Evolutionary conservation across 2,113 vertebrate species (phyloP), one percentile per base, ranked within the genome.

Genomic region (Marmota monax): DNA sequence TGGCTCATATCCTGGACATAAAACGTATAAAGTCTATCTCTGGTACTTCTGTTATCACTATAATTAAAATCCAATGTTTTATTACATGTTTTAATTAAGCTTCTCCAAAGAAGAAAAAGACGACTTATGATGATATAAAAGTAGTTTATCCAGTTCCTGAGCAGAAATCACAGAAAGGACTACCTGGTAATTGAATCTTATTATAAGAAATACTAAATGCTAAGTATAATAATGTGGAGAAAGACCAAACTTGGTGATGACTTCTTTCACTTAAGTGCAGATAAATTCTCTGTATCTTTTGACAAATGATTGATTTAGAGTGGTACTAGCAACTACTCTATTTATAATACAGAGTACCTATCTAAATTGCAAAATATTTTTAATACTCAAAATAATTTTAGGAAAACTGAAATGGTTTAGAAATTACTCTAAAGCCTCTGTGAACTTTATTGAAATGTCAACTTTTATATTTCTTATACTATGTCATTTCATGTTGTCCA

Each of bases 61-160:
- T 61, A 34, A 95, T 58, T 90, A 74, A 90, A 92, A 80, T 56
- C 73, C 76, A 92, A 65, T 88, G 6, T 92, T 92, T 97, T 85
- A 16, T 96, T 97, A 23, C 0, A 42, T 95, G 89, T 96, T 53
- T 97, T 63, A 20, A 58, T 97, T 78, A 95, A 98, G 97, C 51
- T 90, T 84, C 25, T 80, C 27, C 67, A 58, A 96, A 96, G 91
- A 97, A 97, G 94, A 98, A 95, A 93, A 97, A 84, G 92, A 98
- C 93, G 69, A 20, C 1, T 34, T 27, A 25, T 56, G 94, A 96
- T 48, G 89, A 97, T 3, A 18, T 65, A 37, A 97, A 97, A 23
- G 4, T 77, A 53, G 23, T 78, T 85, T 95, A 94, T 70, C 8
- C 85, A 90, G n/a, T 16, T 56, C 12, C 2, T 72, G 92, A 97